Base-by-base conservation (phyloP, 2,888 invertebrate species). In the Melinopterus prodromus region DNA sequence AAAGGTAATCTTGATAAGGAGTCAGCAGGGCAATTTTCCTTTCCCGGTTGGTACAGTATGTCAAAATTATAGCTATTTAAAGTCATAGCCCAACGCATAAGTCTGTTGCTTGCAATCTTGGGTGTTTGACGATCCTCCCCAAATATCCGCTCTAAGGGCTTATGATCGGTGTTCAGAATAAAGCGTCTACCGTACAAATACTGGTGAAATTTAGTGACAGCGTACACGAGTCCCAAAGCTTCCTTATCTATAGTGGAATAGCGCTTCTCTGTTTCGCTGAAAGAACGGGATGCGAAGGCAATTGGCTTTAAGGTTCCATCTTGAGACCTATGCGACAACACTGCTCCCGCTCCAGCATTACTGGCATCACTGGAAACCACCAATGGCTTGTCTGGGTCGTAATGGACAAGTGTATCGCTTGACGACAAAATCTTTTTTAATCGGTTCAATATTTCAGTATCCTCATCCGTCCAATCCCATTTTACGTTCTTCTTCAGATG, bases 211-310 rank as follows among this genome's bases (percentile, higher is more conserved):
- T 77, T 79, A 14, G 37, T 75, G 6, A 81, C 77, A 15, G 71
- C 78, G 35, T 15, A 78, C 0, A 78, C 71, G 5, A 78, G 37
- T 15, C 53, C 36, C 36, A 53, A 4, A 9, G 77, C 37, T 16
- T 77, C 77, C 14, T 80, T 80, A 35, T 79, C 78, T 6, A 80
- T 80, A 12, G 74, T 79, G 1, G 80, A 80, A 80, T 79, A 72
- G 15, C 75, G 14, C 9, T 15, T 35, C 78, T 83, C 81, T 26
- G 26, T 26, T 26, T 26, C 26, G 26, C 26, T 26, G 26, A 26
- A 26, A 26, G 26, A 26, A 26, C 81, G 16, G 6, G 83, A 83
- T 26, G 82, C 80, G 76, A 76, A 82, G 6, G 81, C 81, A n/a
- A 83, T 80, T 36, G 80, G 81, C 70, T 53, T n/a, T 16, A 26